A percentile compares a stretch with the other conserved stretches of the same genome.
Evolutionary conservation across 1,140 invertebrate genomes (phyloP).

Genomic region (Drosophila nigromelanica): DNA sequence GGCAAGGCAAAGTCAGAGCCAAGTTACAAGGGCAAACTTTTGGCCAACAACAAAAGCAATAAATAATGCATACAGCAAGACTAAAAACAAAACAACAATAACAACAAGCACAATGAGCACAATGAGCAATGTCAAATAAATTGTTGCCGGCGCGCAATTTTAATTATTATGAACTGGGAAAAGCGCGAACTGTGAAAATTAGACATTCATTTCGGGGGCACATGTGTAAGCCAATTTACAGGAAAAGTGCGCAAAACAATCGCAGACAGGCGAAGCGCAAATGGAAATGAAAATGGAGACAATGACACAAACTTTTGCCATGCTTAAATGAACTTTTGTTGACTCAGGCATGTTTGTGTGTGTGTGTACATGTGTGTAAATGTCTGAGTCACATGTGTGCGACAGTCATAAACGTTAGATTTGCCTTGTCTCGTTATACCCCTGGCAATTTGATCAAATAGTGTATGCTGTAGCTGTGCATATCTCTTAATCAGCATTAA

Average conservation of each 20-base stretch:
- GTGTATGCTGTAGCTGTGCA: too few species aligned
- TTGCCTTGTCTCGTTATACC: constrained; percentile 12
- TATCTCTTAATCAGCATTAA: too few species aligned
- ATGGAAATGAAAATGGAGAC: constrained; percentile 23
- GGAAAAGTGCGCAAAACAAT: background rate
- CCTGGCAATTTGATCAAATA: too few species aligned
- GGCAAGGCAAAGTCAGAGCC: constrained; percentile 58
- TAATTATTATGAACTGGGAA: constrained; percentile 76
- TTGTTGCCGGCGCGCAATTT: constrained; percentile 71
- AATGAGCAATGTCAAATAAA: constrained; percentile 53
- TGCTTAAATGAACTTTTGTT: constrained; percentile 62
- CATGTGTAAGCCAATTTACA: constrained; percentile 32
- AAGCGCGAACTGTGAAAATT: constrained; percentile 67
- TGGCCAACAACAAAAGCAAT: constrained; percentile 48
- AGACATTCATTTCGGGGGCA: constrained; percentile 68
- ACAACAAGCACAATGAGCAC: constrained; percentile 22
- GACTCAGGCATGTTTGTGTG: constrained; percentile 10
- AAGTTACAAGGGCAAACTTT: constrained; percentile 69
- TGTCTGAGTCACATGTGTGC: constrained; percentile 45
- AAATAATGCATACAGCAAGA: constrained; percentile 74
- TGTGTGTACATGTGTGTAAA: constrained; percentile 1
- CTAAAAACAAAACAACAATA: constrained; percentile 41
- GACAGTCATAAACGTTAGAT: constrained; percentile 24
- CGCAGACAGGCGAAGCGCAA: background rate
- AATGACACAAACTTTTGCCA: constrained; percentile 63